Evolutionary conservation across 1,140 invertebrate species (phyloP), one percentile per base, ranked within the genome.

Genomic region (Hylyphantes graminicola): DNA sequence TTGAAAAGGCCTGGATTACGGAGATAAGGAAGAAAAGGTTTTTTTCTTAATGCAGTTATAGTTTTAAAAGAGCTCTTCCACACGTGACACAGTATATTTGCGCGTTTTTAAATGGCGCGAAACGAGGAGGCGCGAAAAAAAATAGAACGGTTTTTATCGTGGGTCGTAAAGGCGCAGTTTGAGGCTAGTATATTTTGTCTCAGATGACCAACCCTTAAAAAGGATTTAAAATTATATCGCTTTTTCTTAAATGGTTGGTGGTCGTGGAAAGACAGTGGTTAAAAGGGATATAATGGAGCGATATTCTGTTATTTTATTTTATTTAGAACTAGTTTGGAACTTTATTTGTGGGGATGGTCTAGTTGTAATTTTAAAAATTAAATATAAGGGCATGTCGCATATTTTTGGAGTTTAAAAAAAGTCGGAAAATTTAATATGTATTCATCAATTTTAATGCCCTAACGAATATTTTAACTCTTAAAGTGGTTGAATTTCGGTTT

Each of bases 41-140:
- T 67, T 55, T 78, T 54, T 65, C 2, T 54, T 12, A 7, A 35
- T 64, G 15, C 35, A 64, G 57, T 50, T 76, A 63, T 50, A 70
- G 48, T 35, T 48, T 76, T 76, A n/a, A n/a, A 13, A 17, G 59
- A 59, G 7, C n/a, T 59, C n/a, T 59, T 59, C 12, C 35, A 67
- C 63, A 78, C 51, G 21, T 76, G 57, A 50, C 76, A 55, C 76
- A 67, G 59, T 55, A 78, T 78, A 78, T 78, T 78, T 78, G 13
- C 63, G 54, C 63, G 48, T 53, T 78, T 78, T 78, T 67, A 78
- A 78, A 78, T 78, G 76, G 76, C 51, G 63, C 63, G 76, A 78
- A 78, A 78, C 76, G 76, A 19, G 51, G 13, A 13, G n/a, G 48
- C 4, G 67, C 21, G 61, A 67, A 67, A 65, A 63, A 65, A 54